A percentile compares a stretch with the other conserved stretches of the same genome.
Conservation (phyloP, 2,797 vertebrate genomes). For the Sardinella longiceps region DNA sequence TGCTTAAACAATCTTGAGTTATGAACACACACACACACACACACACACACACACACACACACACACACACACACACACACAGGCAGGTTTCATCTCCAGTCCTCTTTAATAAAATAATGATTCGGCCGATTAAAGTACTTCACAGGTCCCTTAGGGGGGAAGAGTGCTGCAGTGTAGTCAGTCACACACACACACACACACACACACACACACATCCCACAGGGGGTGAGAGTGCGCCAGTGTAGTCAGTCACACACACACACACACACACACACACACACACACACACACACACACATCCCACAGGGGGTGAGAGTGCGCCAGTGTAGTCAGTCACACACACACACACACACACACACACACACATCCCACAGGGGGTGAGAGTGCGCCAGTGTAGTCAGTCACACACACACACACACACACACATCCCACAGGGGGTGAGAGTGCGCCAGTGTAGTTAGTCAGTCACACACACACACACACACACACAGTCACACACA, state of each 20-base stretch:
- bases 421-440: conserved; percentile 41
- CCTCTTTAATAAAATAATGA: conserved; percentile 70
- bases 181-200: conserved; percentile 8
- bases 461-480: neutral
- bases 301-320: conserved; percentile 34
- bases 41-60: conserved; percentile 67
- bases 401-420: no score
- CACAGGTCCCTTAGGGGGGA: conserved; percentile 30
- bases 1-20: conserved; percentile 69
- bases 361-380: conserved; percentile 25
- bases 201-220: neutral
- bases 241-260: neutral
- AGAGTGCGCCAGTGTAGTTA: neutral
- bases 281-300: conserved; percentile 3
- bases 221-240: conserved; percentile 34
- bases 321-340: neutral
- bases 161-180: neutral
- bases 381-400: neutral
- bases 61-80: conserved; percentile 66
- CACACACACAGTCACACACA: conserved; percentile 11
- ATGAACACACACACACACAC: conserved; percentile 71
- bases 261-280: conserved; percentile 8
- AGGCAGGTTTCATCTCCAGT: conserved; percentile 71
- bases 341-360: conserved; percentile 11
- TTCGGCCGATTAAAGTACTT: conserved; percentile 57